Percentiles rank a stretch among this genome's conserved stretches.
Evolutionary conservation across 2,888 invertebrate genomes (phyloP).

Genomic region (Amblyjoppa proteus): DNA sequence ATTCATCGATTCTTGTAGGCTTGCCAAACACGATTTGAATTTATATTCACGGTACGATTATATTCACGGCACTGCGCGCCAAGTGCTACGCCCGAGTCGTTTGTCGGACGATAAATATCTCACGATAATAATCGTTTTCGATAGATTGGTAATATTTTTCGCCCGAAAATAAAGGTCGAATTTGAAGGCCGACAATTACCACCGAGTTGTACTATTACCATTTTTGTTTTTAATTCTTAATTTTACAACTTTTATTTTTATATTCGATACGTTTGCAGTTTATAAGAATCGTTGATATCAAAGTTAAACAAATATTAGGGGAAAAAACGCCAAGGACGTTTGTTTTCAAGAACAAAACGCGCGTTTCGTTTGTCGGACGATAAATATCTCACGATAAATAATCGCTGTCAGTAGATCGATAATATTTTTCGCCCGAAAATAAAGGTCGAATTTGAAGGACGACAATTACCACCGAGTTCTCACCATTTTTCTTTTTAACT

Average conservation of each 20-base stretch:
- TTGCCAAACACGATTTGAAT: conserved; percentile 54
- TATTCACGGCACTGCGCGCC: not conserved
- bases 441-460: not conserved
- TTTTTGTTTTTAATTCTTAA: no score
- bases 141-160: not conserved
- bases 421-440: not conserved
- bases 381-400: conserved; percentile 8
- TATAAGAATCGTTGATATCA: no score
- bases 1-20: conserved; percentile 60
- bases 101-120: conserved; percentile 17
- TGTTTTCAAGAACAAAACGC: no score
- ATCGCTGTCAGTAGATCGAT: not conserved
- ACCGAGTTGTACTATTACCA: not conserved
- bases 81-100: not conserved
- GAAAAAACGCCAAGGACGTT: no score
- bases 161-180: not conserved
- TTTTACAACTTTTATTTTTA: no score
- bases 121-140: not conserved
- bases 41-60: conserved; percentile 17
- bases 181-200: not conserved
- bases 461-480: not conserved
- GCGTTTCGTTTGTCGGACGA: not conserved
- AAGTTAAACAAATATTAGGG: no score
- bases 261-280: no score
- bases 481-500: no score